Evolutionary conservation across 1,140 invertebrate species (phyloP), one percentile per base, ranked within the genome.

Genomic region (Plectrocnemia conspersa): DNA sequence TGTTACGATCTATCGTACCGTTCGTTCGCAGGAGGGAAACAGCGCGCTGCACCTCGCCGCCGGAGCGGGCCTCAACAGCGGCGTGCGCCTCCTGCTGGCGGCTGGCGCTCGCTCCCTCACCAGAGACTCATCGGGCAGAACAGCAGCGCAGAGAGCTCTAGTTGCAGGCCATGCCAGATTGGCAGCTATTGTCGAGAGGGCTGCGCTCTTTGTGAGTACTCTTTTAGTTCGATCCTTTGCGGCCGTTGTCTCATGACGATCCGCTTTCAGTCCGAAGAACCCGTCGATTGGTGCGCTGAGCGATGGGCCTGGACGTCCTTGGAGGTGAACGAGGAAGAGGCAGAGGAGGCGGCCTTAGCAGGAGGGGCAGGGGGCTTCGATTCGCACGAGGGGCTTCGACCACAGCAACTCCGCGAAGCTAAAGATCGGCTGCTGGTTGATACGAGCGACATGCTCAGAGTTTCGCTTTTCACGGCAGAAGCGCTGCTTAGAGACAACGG

Each of bases 381-480:
- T 66, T 77, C 79, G 13, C 85, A 84, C 66, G 79, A 76, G 62
- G 83, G 84, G 1, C 65, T 87, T 32, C 66, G 81, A 22, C 78
- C 82, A 41, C 83, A 85, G 66, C 84, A 88, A 65, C 68, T 88
- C n/a, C 83, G 85, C 63, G 84, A 86, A 68, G 83, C 83, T 21
- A 87, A 86, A 66, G 84, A 87, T 65, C 80, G 85, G 61, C 67
- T 88, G 33, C 65, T 87, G 10, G 83, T 86, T 15, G 84, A 86
- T 68, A 86, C 84, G 10, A 82, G 84, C 16, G 84, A 87, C 68
- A 86, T 86, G 84, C 71, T 88, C 9, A 81, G 84, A 64, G 79
- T 86, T 27, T 82, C 83, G 2, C 69, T 87, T 10, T 86, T 86
- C 65, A 85, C 83, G 38, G 84, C 85, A 11, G 85, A 88, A 70